These are phyloP conservation scores for Aphodius sticticus DNA, from an alignment of 2,888 invertebrate genomes.

Conservation along the genomic window DNA sequence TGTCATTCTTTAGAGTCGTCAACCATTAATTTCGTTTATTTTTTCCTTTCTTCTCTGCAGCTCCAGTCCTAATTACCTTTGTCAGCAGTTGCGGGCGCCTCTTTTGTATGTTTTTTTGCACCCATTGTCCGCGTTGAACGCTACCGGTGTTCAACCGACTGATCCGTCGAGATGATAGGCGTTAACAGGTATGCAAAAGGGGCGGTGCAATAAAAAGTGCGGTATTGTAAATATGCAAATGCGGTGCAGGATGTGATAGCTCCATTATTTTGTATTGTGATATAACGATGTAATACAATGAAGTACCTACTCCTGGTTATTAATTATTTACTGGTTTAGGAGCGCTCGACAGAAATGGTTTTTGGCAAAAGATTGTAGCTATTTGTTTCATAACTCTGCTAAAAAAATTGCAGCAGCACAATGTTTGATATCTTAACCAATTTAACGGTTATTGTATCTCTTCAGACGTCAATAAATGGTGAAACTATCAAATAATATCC, in stretches of 20 bases:
- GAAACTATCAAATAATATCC: no score
- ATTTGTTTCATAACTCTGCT: no score
- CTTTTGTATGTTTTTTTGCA: constrained; percentile 20
- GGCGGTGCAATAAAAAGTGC: constrained; percentile 5
- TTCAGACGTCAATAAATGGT: no score
- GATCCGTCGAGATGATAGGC: background rate
- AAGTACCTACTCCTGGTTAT: no score
- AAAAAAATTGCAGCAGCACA: no score
- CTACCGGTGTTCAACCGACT: constrained; percentile 19
- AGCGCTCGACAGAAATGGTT: no score
- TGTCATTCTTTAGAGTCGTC: constrained; percentile 38
- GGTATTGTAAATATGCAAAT: background rate
- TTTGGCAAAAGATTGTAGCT: no score
- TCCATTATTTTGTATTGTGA: background rate
- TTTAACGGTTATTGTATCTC: no score
- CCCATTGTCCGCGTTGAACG: constrained; percentile 12
- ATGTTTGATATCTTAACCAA: no score
- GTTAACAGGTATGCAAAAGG: background rate
- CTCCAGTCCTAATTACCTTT: constrained; percentile 27
- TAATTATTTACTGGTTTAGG: no score
- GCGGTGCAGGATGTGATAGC: background rate
- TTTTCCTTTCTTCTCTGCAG: constrained; percentile 23
- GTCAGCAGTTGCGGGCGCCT: constrained; percentile 13
- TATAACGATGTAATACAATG: no score
- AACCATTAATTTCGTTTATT: constrained; percentile 34